Conservation (phyloP, 2,113 vertebrate species). For the Heterocephalus glaber region DNA sequence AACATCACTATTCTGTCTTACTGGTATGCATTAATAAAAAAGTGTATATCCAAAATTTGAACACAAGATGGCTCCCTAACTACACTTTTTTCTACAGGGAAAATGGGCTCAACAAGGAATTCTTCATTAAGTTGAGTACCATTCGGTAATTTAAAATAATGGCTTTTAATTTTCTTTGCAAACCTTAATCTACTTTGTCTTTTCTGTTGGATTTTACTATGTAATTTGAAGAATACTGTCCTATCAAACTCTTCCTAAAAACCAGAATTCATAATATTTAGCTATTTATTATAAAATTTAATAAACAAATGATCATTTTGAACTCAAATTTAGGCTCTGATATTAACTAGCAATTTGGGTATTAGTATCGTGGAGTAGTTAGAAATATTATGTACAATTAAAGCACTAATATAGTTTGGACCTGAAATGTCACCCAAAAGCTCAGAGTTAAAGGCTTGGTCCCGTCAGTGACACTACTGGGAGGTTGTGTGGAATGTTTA, state of each 20-base stretch:
- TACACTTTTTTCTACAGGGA: not conserved
- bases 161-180: constrained; percentile 33
- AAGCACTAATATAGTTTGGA: not conserved
- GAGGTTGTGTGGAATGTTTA: not conserved
- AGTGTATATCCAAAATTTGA: constrained; percentile 66
- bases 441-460: not conserved
- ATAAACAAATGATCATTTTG: constrained; percentile 29
- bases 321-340: constrained; percentile 43
- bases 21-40: not conserved
- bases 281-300: constrained; percentile 51
- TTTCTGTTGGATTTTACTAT: constrained; percentile 47
- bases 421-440: not conserved
- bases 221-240: not conserved
- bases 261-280: constrained; percentile 24
- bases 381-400: constrained; percentile 51
- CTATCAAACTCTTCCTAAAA: constrained; percentile 41
- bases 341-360: constrained; percentile 27
- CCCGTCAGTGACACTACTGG: not conserved
- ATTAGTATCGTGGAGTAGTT: constrained; percentile 23
- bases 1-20: not conserved
- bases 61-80: constrained; percentile 53
- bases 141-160: constrained; percentile 50
- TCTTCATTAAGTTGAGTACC: not conserved
- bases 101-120: not conserved
- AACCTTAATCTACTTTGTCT: not conserved